Conservation (phyloP, 2,888 invertebrate species). For the Ecliptopera silaceata region DNA sequence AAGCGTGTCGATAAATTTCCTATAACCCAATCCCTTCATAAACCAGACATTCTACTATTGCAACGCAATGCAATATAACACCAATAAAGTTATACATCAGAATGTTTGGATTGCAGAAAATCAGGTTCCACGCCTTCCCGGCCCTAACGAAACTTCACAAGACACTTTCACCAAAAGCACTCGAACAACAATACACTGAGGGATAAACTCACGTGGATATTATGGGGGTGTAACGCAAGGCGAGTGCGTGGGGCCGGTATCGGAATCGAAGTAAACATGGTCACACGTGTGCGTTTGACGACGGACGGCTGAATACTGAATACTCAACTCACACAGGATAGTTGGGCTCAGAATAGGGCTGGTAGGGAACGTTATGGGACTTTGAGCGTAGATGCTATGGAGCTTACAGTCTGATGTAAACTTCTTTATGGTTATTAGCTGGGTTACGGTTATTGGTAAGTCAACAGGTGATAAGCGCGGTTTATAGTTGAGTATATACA, state of each 20-base stretch:
- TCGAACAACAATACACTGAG: constrained; percentile 13
- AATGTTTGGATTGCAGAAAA: constrained; percentile 72
- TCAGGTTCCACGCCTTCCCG: constrained; percentile 62
- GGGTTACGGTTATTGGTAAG: constrained; percentile 17
- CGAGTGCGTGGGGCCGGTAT: constrained; percentile 71
- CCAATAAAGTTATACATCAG: constrained; percentile 56
- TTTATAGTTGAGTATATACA: too few relatives aligned
- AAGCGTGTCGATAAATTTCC: constrained; percentile 6
- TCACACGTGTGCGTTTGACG: constrained; percentile 52
- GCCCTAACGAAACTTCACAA: constrained; percentile 10
- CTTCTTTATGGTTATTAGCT: constrained; percentile 28
- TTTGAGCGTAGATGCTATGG: constrained; percentile 4
- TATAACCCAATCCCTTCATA: constrained; percentile 20
- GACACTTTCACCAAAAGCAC: constrained; percentile 18
- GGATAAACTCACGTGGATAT: constrained; percentile 71
- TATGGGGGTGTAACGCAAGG: constrained; percentile 71
- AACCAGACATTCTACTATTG: constrained; percentile 16
- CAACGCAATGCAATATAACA: constrained; percentile 24
- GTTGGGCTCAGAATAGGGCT: constrained; percentile 4
- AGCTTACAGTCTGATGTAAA: constrained; percentile 1
- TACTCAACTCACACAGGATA: not conserved
- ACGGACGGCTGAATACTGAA: constrained; percentile 39
- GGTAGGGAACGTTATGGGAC: constrained; percentile 13
- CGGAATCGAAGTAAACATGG: constrained; percentile 63
- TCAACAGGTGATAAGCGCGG: too few relatives aligned